Conservation (phyloP, 2,113 vertebrate genomes). For the Ceratotherium simum region DNA sequence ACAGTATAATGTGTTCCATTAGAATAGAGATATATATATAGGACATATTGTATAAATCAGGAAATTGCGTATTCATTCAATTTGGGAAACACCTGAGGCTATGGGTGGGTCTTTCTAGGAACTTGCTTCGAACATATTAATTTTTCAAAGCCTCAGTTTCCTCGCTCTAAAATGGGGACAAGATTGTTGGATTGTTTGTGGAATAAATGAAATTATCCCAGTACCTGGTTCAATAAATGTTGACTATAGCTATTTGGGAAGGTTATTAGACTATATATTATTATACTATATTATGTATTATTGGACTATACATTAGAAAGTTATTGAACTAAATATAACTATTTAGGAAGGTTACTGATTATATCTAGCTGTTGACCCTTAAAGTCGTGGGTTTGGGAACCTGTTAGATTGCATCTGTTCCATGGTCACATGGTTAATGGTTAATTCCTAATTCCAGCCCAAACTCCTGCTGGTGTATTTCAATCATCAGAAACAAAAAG, state of each 20-base stretch:
- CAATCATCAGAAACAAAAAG: constrained; percentile 41
- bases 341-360: constrained; percentile 33
- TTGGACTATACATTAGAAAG: neutral
- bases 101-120: neutral
- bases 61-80: neutral
- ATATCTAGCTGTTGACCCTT: neutral
- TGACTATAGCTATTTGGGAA: neutral
- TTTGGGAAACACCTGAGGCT: neutral
- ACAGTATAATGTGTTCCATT: neutral
- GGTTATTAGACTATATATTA: neutral
- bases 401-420: constrained; percentile 3
- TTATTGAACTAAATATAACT: constrained; percentile 12
- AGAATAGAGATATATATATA: neutral
- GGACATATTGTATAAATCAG: constrained; percentile 19
- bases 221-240: neutral
- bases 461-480: neutral
- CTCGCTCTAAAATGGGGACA: neutral
- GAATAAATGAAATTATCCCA: constrained; percentile 27
- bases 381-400: neutral
- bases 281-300: neutral
- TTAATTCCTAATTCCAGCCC: neutral
- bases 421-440: neutral
- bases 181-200: neutral
- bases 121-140: constrained; percentile 27
- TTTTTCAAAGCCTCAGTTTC: constrained; percentile 45